A percentile compares a stretch with the other conserved stretches of the same genome.
Conservation (phyloP, 2,888 invertebrate species). For the Thumatha senex region DNA sequence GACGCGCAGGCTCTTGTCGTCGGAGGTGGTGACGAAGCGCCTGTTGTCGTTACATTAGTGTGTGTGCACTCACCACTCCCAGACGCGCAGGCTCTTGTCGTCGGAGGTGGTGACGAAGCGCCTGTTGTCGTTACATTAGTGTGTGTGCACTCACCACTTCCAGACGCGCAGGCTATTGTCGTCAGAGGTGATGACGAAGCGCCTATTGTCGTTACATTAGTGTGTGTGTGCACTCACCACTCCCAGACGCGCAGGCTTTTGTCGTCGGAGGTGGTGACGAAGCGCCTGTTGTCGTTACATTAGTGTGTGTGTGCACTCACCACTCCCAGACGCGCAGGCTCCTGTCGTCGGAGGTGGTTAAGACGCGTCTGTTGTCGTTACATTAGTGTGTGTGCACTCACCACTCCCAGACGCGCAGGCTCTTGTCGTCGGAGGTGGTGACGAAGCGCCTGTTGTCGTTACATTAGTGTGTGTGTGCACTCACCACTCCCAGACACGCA, state of each 20-base stretch:
- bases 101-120: constrained; percentile 99
- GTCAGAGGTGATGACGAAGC: constrained; percentile 93
- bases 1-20: constrained; percentile 98
- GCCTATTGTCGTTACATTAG: too few species aligned
- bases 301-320: constrained; percentile 77
- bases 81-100: constrained; percentile 98
- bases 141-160: too few species aligned
- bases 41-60: constrained; percentile 99
- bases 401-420: too few species aligned
- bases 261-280: constrained; percentile 99
- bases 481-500: too few species aligned
- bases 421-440: too few species aligned
- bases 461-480: too few species aligned
- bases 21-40: constrained; percentile 98
- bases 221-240: constrained; percentile 86
- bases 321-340: too few species aligned
- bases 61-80: constrained; percentile 95
- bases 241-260: constrained; percentile 99
- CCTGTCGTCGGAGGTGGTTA: too few species aligned
- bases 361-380: too few species aligned
- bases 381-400: too few species aligned
- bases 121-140: too few species aligned
- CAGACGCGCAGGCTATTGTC: constrained; percentile 87
- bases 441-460: too few species aligned
- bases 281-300: constrained; percentile 99